Percentiles rank a stretch among this genome's conserved stretches.
These are phyloP conservation scores for Mola mola DNA, from an alignment of 2,113 vertebrate genomes.

Conservation along the genomic window DNA sequence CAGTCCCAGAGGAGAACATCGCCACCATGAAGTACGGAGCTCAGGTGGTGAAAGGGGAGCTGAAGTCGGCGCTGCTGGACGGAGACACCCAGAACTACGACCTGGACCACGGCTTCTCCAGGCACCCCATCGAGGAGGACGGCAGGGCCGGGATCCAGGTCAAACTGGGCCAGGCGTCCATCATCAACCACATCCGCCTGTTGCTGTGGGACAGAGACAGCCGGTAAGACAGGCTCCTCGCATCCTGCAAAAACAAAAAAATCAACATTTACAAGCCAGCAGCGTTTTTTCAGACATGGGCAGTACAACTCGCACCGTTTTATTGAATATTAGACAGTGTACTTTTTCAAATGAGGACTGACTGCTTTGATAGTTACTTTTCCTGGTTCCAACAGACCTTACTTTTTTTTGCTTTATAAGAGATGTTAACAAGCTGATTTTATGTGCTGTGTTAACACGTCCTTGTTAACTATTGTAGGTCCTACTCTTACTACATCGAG, in stretches of 20 bases:
- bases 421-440: neutral
- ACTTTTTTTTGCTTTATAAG: too few species aligned
- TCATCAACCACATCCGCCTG: conserved; percentile 95
- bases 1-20: conserved; percentile 97
- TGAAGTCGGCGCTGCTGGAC: conserved; percentile 95
- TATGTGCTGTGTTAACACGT: neutral
- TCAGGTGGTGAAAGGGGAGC: conserved; percentile 95
- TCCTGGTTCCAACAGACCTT: too few species aligned
- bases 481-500: conserved; percentile 98
- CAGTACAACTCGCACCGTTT: too few species aligned
- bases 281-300: neutral
- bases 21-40: conserved; percentile 98
- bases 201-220: conserved; percentile 97
- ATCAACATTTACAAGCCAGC: too few species aligned
- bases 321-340: too few species aligned
- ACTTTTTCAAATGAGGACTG: too few species aligned
- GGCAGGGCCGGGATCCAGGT: conserved; percentile 93
- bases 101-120: conserved; percentile 97
- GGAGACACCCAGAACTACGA: conserved; percentile 99
- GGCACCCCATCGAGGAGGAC: conserved; percentile 96
- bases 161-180: conserved; percentile 93
- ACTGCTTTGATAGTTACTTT: too few species aligned
- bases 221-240: conserved; percentile 75
- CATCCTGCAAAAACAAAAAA: neutral
- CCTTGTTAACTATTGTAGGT: conserved; percentile 73